Evolutionary conservation across 2,888 invertebrate genomes (phyloP), one percentile per base, ranked within the genome.

Genomic region (Leptinotarsa juncta): DNA sequence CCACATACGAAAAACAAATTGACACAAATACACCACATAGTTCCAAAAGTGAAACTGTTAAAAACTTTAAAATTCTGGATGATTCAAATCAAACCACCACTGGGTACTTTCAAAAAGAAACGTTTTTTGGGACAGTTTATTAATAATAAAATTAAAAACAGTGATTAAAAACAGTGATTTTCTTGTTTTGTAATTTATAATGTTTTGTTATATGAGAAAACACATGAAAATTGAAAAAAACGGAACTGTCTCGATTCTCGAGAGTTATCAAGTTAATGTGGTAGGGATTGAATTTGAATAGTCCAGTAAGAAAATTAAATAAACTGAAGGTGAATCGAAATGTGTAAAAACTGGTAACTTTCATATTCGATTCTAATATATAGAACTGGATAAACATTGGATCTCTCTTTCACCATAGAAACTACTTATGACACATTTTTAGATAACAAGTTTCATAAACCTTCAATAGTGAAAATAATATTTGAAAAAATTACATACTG

Each of bases 261-360:
- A 42, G 32, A 42, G 42, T 12, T 42, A 10, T 42, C 42, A 42
- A 42, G 42, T 42, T 42, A 10, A 42, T 10, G 26, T 26, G 15
- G 60, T 18, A 42, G 42, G 26, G 26, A 10, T 26, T 14, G 32
- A 62, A 62, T 32, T 16, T 62, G 62, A 26, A 62, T 32, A n/a
- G n/a, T 62, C 18, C 32, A n/a, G 20, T 49, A 65, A 50, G 66
- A 70, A 68, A 60, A 18, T 32, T n/a, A 57, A 65, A 66, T 16
- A 53, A 53, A 51, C 48, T 26, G 65, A 68, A 72, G 51, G 15
- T 50, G 50, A 65, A 26, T 51, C 42, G 51, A 65, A 60, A 69
- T 55, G 53, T 66, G 67, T 57, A 65, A 60, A 49, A 70, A 67
- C 65, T 23, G 70, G 68, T 73, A 73, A 73, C 73, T 55, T 67